Conservation (phyloP, 2,888 invertebrate species). For the Lissocephala sabroskyi region DNA sequence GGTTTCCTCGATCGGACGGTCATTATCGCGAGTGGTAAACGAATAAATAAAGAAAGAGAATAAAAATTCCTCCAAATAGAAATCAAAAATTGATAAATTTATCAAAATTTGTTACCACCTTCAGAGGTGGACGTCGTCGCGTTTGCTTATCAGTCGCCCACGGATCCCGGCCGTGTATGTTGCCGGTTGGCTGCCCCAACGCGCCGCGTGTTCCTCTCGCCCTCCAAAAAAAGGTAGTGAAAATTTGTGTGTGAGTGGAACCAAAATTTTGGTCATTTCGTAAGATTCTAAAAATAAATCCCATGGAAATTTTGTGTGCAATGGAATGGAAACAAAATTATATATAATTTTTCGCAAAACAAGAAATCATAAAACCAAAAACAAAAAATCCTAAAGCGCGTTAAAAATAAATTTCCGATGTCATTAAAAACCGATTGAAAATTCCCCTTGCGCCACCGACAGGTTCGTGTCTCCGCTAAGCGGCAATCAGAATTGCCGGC, state of each 20-base stretch:
- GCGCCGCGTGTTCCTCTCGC: no score
- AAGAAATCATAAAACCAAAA: no score
- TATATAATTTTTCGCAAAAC: no score
- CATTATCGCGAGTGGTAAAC: background rate
- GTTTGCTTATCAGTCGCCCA: constrained; percentile 20
- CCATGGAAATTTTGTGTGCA: constrained; percentile 5
- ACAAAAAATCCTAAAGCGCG: no score
- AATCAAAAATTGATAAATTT: constrained; percentile 24
- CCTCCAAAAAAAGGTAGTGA: constrained; percentile 1
- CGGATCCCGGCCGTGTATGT: no score
- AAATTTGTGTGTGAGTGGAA: no score
- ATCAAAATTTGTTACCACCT: constrained; percentile 24
- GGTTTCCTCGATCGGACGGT: background rate
- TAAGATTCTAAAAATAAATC: constrained; percentile 28
- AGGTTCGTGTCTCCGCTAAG: background rate
- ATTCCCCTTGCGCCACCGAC: background rate
- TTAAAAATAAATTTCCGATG: constrained; percentile 45
- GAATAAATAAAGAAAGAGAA: constrained; percentile 14
- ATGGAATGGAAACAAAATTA: background rate
- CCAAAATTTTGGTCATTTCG: constrained; percentile 24
- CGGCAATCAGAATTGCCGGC: no score
- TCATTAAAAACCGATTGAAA: constrained; percentile 28
- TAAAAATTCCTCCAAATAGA: no score
- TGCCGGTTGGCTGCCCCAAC: no score
- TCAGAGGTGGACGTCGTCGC: no score